These are phyloP conservation scores for Psix sp. DNA, from an alignment of 1,140 invertebrate species.

Conservation along the genomic window DNA sequence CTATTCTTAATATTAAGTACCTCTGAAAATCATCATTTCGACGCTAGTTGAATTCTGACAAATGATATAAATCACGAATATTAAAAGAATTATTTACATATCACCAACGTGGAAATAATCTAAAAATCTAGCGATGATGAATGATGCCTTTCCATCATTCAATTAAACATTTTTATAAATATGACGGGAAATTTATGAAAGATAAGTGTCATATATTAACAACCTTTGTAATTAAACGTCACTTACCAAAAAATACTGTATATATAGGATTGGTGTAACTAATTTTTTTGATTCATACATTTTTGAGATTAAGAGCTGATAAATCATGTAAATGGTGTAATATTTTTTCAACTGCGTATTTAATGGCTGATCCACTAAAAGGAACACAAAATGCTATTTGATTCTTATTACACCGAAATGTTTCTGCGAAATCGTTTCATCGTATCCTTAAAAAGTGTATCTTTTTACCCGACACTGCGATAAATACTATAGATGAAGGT, in stretches of 20 bases:
- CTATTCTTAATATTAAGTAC: slow-evolving; percentile 29
- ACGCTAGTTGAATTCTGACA: slow-evolving; percentile 24
- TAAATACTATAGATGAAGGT: slow-evolving; percentile 49
- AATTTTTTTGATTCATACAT: no score
- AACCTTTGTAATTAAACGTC: no score
- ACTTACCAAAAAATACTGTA: no score
- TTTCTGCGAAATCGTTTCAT: slow-evolving; percentile 51
- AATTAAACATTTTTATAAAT: not conserved
- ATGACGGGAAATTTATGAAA: no score
- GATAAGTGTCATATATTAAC: no score
- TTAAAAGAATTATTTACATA: slow-evolving; percentile 13
- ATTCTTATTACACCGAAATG: slow-evolving; percentile 43
- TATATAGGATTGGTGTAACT: no score
- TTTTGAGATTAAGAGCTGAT: not conserved
- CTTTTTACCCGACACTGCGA: slow-evolving; percentile 45
- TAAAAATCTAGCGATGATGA: not conserved
- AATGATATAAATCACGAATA: slow-evolving; percentile 36
- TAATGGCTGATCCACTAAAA: slow-evolving; percentile 37
- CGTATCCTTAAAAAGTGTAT: slow-evolving; percentile 50
- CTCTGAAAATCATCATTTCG: slow-evolving; percentile 29
- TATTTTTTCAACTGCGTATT: slow-evolving; percentile 15
- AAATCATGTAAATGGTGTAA: slow-evolving; percentile 18
- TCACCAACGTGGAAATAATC: slow-evolving; percentile 1
- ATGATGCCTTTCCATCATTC: no score
- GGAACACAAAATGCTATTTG: slow-evolving; percentile 29